Evolutionary conservation across 2,113 vertebrate genomes (phyloP).

Genomic region (Blennius ocellaris): DNA sequence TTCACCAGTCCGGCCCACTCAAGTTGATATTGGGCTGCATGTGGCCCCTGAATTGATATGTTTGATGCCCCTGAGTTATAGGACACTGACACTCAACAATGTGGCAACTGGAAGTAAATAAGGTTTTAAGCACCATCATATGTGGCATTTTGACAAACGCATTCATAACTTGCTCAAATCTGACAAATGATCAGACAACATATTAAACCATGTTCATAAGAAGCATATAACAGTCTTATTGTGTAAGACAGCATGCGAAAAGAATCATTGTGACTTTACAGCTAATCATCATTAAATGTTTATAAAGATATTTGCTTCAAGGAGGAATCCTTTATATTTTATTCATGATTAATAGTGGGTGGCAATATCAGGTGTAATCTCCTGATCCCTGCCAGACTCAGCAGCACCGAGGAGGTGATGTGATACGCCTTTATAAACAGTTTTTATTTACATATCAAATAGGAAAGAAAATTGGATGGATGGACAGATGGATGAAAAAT

Average conservation of each 20-base stretch:
- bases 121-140: too few species aligned
- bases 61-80: too few species aligned
- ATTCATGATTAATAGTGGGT: conserved; percentile 32
- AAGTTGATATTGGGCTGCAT: too few species aligned
- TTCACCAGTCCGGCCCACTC: too few species aligned
- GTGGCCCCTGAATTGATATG: too few species aligned
- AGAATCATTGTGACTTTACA: neutral
- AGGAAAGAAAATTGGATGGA: neutral
- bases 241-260: neutral
- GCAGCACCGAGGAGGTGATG: conserved; percentile 9
- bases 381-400: neutral
- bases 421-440: conserved; percentile 13
- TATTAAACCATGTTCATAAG: too few species aligned
- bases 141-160: too few species aligned
- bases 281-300: conserved; percentile 14
- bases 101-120: too few species aligned
- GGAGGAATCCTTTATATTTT: conserved; percentile 24
- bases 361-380: neutral
- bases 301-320: conserved; percentile 22
- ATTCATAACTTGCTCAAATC: too few species aligned
- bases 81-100: too few species aligned
- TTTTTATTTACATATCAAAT: conserved; percentile 23
- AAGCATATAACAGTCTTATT: neutral
- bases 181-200: too few species aligned
- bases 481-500: conserved; percentile 10